Conservation (phyloP, 2,797 vertebrate genomes). For the Sebastes kiyomatsui region DNA sequence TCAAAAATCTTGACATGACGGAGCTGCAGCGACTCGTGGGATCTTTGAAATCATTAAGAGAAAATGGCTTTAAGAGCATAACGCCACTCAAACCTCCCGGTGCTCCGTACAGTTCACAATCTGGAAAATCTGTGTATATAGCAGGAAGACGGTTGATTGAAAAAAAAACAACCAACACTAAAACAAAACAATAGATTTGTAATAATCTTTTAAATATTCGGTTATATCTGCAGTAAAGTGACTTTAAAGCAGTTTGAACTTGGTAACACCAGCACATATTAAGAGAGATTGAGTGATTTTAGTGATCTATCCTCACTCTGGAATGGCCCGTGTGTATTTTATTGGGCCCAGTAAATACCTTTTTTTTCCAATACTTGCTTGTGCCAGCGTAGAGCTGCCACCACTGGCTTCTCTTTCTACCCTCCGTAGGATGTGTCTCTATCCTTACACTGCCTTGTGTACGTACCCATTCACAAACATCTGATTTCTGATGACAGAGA, state of each 20-base stretch:
- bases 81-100: constrained; percentile 36
- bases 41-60: constrained; percentile 68
- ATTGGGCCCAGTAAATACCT: background rate
- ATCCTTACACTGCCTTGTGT: no score
- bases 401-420: background rate
- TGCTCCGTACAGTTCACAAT: constrained; percentile 5
- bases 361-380: constrained; percentile 3
- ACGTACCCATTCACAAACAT: background rate
- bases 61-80: constrained; percentile 53
- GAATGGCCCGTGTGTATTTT: constrained; percentile 7
- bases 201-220: background rate
- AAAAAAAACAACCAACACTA: background rate
- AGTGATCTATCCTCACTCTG: background rate
- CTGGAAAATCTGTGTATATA: constrained; percentile 9
- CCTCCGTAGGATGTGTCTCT: background rate
- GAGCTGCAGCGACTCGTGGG: constrained; percentile 48
- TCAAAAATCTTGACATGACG: constrained; percentile 60
- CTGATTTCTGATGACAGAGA: background rate
- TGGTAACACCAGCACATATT: background rate
- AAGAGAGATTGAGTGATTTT: background rate
- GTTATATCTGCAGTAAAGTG: background rate
- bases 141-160: background rate
- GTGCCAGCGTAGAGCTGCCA: background rate
- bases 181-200: no score
- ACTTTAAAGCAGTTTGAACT: background rate